phyloP scores from a whole-genome alignment of 2,888 invertebrate genomes.

The Drosophila gaucha region DNA sequence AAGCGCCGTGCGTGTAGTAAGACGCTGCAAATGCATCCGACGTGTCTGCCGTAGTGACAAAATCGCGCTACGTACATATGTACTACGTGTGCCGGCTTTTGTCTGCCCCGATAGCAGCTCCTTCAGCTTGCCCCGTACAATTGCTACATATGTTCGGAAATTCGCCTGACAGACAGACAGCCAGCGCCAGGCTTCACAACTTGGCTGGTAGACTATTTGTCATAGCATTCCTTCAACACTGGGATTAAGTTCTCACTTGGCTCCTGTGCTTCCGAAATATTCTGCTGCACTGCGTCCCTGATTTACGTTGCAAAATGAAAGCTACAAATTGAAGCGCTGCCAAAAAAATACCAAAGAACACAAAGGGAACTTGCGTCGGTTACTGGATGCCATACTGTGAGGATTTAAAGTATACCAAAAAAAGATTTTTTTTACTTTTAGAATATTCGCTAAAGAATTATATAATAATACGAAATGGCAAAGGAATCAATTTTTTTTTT shows the following conservation, averaged over 20 bases:
- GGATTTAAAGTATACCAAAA: too few species aligned
- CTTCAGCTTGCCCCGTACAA: constrained; percentile 25
- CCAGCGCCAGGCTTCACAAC: constrained; percentile 25
- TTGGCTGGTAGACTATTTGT: constrained; percentile 76
- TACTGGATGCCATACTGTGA: not conserved
- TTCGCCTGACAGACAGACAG: constrained; percentile 19
- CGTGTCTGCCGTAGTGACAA: constrained; percentile 73
- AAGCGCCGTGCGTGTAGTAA: constrained; percentile 19
- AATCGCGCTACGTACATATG: constrained; percentile 58
- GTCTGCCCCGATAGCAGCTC: constrained; percentile 9
- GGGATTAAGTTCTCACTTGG: constrained; percentile 68
- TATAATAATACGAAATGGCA: too few species aligned
- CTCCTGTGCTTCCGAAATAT: constrained; percentile 22
- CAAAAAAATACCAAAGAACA: constrained; percentile 3
- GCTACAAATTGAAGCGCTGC: not conserved
- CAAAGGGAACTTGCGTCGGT: not conserved
- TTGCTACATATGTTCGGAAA: constrained; percentile 55
- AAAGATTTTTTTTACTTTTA: too few species aligned
- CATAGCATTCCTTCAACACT: constrained; percentile 73
- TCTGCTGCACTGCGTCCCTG: constrained; percentile 37
- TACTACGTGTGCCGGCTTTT: constrained; percentile 41
- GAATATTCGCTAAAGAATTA: too few species aligned
- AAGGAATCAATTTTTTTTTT: too few species aligned
- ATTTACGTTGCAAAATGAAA: constrained; percentile 43
- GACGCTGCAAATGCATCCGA: constrained; percentile 64